Conservation (phyloP, 2,113 vertebrate genomes). For the Gopherus evgoodei region DNA sequence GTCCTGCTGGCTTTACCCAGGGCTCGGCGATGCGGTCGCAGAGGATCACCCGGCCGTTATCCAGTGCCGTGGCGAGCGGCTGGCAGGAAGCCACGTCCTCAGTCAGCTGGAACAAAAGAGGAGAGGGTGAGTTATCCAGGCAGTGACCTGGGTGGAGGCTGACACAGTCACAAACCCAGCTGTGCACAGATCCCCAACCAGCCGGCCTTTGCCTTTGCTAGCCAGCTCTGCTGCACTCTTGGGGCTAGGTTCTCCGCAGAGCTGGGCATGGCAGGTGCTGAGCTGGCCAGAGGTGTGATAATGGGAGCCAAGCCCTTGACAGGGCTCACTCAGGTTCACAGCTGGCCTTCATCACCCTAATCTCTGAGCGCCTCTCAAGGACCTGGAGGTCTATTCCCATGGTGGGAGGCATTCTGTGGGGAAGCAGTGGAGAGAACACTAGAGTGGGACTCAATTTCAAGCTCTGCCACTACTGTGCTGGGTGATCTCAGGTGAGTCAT, state of each 20-base stretch:
- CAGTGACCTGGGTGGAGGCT: neutral
- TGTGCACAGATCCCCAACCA: no score
- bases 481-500: neutral
- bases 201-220: neutral
- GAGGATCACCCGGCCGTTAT: slow-evolving; percentile 78
- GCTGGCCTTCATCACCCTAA: neutral
- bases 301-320: neutral
- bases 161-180: no score
- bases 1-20: slow-evolving; percentile 77
- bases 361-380: neutral
- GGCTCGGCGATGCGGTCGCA: slow-evolving; percentile 82
- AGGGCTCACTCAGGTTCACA: neutral
- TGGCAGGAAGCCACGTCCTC: slow-evolving; percentile 81
- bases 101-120: slow-evolving; percentile 70
- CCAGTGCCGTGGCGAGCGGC: slow-evolving; percentile 76
- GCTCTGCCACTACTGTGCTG: neutral
- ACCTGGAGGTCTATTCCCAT: neutral
- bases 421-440: neutral
- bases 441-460: neutral
- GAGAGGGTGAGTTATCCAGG: neutral
- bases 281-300: neutral
- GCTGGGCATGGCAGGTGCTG: neutral
- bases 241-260: neutral
- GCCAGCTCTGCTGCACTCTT: neutral
- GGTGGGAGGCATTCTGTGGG: neutral